Evolutionary conservation across 2,888 invertebrate species (phyloP), one percentile per base, ranked within the genome.

Genomic region (Hydraecia micacea): DNA sequence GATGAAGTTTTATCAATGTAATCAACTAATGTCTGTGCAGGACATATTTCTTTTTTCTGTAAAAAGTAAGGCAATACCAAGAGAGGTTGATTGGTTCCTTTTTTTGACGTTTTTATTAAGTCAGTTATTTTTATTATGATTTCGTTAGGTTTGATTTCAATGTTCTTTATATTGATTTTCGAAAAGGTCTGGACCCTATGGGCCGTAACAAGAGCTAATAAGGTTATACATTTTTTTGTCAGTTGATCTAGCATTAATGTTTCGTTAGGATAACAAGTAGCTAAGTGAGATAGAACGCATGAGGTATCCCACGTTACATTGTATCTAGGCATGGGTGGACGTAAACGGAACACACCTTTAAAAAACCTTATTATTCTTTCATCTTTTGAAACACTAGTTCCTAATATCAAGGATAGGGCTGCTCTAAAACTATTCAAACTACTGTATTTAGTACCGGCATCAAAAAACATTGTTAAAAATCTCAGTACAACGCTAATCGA

Each of bases 281-380:
- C 39, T 39, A 65, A 66, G 15, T 66, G 36, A 39, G 39, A 13
- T n/a, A 66, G 25, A 66, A 66, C n/a, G 39, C 65, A 39, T 39
- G 65, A 65, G 36, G 65, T 66, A 66, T 39, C 65, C 66, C 66
- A 66, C 42, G 42, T 66, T 42, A 42, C 42, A 42, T 66, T 42
- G 42, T 66, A 66, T 66, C 66, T 66, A 42, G 66, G 66, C 66
- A 66, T 66, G 15, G 66, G 65, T 39, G 66, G 42, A 58, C 60
- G 65, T 42, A 66, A 66, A 42, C 42, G 66, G 66, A 66, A 66
- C 66, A 66, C 42, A 15, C 66, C 66, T 42, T 49, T 18, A 42
- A 49, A 49, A 49, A 49, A 49, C 49, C 18, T 18, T 49, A 1
- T 5, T 49, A 49, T 5, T 49, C 49, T 49, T 49, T 49, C 49